A percentile compares a stretch with the other conserved stretches of the same genome.
Conservation (phyloP, 2,888 invertebrate species). For the Ommatoiulus sabulosus region DNA sequence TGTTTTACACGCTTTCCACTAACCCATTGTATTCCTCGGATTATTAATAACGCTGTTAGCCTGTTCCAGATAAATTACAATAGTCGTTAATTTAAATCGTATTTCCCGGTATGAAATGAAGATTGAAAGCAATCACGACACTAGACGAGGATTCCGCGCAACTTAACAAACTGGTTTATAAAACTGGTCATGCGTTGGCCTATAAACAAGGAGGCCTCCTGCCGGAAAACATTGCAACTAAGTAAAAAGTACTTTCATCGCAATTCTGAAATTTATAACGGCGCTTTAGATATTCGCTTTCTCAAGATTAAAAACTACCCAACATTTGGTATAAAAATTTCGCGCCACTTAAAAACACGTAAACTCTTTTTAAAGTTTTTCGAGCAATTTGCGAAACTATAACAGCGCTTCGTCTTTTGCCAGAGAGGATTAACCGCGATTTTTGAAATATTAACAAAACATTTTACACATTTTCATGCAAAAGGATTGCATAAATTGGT, state of each 20-base stretch:
- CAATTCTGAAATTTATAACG: not conserved
- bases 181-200: not conserved
- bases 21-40: not conserved
- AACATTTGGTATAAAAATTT: not conserved
- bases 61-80: conserved; percentile 24
- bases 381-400: not conserved
- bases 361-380: not conserved
- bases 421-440: not conserved
- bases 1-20: not conserved
- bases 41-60: not conserved
- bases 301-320: not conserved
- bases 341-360: not conserved
- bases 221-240: not conserved
- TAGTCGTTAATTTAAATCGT: conserved; percentile 13
- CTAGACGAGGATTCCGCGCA: not conserved
- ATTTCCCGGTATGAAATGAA: conserved; percentile 3
- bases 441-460: not conserved
- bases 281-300: not conserved
- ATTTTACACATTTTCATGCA: not conserved
- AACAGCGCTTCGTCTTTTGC: not conserved
- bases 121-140: not conserved
- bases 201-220: not conserved
- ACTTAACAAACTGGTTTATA: not conserved
- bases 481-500: no score
- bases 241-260: not conserved